Base-by-base conservation (phyloP, 2,797 vertebrate genomes). In the Enteromius viviparus region DNA sequence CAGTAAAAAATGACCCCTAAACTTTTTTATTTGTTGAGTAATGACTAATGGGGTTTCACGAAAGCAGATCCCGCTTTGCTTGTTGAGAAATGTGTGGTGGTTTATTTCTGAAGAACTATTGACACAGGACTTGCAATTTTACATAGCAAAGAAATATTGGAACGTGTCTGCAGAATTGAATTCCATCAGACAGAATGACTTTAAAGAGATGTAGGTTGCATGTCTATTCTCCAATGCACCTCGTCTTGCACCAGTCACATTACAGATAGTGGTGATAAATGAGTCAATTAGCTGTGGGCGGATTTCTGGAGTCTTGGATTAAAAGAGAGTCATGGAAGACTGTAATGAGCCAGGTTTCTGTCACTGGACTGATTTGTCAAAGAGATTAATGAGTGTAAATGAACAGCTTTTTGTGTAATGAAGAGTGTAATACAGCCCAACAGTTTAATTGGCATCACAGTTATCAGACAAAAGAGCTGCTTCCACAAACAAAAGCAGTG, bases 261-360 rank as follows among this genome's bases (percentile, higher is more conserved):
- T 85, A 85, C 37, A 78, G 76, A 84, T 81, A 86, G 79, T 76
- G 76, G n/a, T 82, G 76, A 88, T 76, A 71, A 87, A 87, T 83
- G 65, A 64, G 72, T 78, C 76, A 80, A 87, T 88, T 85, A 80
- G 45, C 14, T 80, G 49, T 82, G 76, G 76, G 76, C 26, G 45
- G 70, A 55, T 23, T 55, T 83, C 23, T 80, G 62, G 37, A 81
- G 69, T 78, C 42, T 40, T 68, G 81, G 23, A 66, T 76, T 69
- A 53, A 84, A 65, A 77, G 29, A 55, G 70, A 55, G 21, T 55
- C 81, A 62, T 53, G 49, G 74, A 85, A 85, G 47, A 55, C 75
- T 66, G 9, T 84, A 80, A 87, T 85, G 70, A 88, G 53, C 81
- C 15, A 32, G 58, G 71, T 49, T 83, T 80, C 69, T 83, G 78